Conservation (phyloP, 2,888 invertebrate genomes). For the Ormyrus pomaceus region DNA sequence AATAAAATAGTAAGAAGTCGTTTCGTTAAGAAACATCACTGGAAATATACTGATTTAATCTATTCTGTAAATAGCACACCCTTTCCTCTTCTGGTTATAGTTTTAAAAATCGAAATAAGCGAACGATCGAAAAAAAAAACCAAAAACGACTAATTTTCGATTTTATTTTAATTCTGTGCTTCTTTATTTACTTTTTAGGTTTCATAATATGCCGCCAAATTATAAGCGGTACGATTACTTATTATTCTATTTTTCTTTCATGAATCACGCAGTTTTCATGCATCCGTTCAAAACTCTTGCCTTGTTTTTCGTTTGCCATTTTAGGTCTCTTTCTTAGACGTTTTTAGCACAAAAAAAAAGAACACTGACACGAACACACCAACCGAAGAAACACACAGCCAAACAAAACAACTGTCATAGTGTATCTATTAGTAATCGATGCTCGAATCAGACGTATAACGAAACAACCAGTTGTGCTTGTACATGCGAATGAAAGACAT, state of each 20-base stretch:
- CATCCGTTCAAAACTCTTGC: constrained; percentile 11
- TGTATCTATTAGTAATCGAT: constrained; percentile 1
- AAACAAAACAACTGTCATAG: not conserved
- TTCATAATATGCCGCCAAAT: constrained; percentile 75
- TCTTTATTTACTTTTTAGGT: constrained; percentile 73
- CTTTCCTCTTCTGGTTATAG: not conserved
- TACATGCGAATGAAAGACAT: not conserved
- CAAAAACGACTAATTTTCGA: constrained; percentile 32
- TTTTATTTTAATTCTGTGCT: constrained; percentile 66
- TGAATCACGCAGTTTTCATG: constrained; percentile 33
- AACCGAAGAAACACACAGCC: not conserved
- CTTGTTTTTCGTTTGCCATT: constrained; percentile 34
- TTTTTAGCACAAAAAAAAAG: not conserved
- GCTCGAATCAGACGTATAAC: not conserved
- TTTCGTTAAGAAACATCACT: too few species aligned
- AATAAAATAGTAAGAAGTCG: too few species aligned
- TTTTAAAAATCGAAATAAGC: not conserved
- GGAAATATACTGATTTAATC: too few species aligned
- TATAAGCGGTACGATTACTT: constrained; percentile 74
- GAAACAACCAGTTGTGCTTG: not conserved
- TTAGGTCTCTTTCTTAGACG: constrained; percentile 21
- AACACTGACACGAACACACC: constrained; percentile 3
- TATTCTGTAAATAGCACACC: too few species aligned
- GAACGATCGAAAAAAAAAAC: not conserved
- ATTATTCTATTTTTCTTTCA: constrained; percentile 67